Evolutionary conservation across 2,888 invertebrate species (phyloP), one percentile per base, ranked within the genome.

Genomic region (Corbicula japonica): DNA sequence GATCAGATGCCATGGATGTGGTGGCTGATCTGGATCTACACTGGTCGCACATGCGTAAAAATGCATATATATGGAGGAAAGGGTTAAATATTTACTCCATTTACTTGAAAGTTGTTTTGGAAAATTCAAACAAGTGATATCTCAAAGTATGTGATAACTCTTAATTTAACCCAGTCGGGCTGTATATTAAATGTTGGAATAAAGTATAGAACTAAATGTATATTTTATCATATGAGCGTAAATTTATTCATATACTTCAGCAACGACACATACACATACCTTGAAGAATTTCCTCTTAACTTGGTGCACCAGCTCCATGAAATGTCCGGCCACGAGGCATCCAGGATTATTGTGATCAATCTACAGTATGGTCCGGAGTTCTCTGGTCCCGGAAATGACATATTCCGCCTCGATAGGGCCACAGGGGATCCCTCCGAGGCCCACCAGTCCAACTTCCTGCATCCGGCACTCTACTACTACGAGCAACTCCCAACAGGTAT

Each of bases 391-490:
- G 93, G 92, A 21, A 89, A 91, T 48, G 94, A 94, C 85, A 91
- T 93, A 28, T 94, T 94, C 88, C 85, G 93, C 18, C 44, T 85
- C 10, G 91, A 92, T 80, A 76, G 94, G 58, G 94, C 94, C 1
- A 92, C 91, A 0, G 93, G 92, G 1, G 92, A 93, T 38, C 92
- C 93, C 4, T 80, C 90, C 3, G 91, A 92, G 46, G 94, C 93
- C 10, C 93, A 94, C 80, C 66, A 83, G 12, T 94, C 94, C 44
- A 94, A 94, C 88, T 94, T 94, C 85, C 89, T 94, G 0, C 94
- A 94, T 81, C 94, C 94, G 4, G 93, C 93, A 4, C 83, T 94
- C 44, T 94, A 94, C 86, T 94, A 92, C 80, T 94, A 93, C 84
- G 87, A 91, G 1, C 68, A 73, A 2, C 78, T 93, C 44, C 94